These are phyloP conservation scores for Catharus fuscescens DNA, from an alignment of 2,113 vertebrate genomes.

Conservation along the genomic window DNA sequence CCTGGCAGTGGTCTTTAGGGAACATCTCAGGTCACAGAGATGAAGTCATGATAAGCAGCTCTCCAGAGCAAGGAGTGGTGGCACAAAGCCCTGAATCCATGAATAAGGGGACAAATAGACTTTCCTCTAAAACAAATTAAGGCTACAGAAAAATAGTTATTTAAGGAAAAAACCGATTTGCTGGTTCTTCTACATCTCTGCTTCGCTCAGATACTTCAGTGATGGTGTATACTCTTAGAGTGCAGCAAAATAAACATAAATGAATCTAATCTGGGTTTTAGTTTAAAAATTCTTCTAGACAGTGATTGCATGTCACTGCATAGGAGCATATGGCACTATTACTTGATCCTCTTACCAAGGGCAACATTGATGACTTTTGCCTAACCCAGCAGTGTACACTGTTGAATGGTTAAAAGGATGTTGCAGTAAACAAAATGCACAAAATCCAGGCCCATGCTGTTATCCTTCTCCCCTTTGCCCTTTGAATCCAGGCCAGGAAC, in stretches of 20 bases:
- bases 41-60: neutral
- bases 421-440: constrained; percentile 43
- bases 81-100: neutral
- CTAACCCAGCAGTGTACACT: neutral
- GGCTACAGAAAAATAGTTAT: neutral
- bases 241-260: neutral
- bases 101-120: neutral
- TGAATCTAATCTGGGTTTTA: neutral
- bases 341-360: constrained; percentile 53
- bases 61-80: neutral
- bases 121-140: neutral
- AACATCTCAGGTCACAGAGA: neutral
- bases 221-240: neutral
- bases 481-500: constrained; percentile 45
- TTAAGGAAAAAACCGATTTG: neutral
- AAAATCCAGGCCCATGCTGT: constrained; percentile 1
- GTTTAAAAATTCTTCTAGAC: neutral
- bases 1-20: neutral
- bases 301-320: neutral
- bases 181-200: neutral
- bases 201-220: neutral
- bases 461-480: constrained; percentile 39
- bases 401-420: constrained; percentile 42
- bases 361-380: constrained; percentile 13
- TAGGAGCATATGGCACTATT: constrained; percentile 18